Evolutionary conservation across 2,888 invertebrate species (phyloP), one percentile per base, ranked within the genome.

Genomic region (Drosophila yooni): DNA sequence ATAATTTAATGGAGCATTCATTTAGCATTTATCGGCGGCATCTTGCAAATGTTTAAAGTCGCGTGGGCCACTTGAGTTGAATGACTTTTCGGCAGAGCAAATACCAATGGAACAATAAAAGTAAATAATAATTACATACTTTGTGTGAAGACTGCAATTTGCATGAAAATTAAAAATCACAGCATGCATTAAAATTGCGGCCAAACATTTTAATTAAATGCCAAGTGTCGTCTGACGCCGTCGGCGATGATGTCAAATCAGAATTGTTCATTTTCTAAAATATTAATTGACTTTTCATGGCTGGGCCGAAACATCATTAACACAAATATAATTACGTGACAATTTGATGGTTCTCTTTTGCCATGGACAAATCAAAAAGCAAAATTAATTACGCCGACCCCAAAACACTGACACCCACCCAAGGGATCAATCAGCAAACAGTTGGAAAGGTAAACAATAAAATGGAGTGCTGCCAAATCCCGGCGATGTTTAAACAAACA

Each of bases 281-380:
- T 87, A 89, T 85, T 88, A 85, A 88, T 88, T 88, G 87, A 88
- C 88, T 89, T 89, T 89, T 81, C 71, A 74, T 73, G 76, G 78
- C 60, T 51, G 74, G 69, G 50, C 72, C 70, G 70, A 76, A 79
- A 86, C 86, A 83, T 89, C 84, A 89, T 88, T 89, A 82, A 77
- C 76, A 78, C 81, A 89, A 88, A 88, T 86, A 89, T 89, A 89
- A 91, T 91, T 89, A 90, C 90, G 90, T 90, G 91, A 90, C 91
- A 91, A 91, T 90, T 91, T 89, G 89, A 88, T 83, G 79, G 73
- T 81, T 71, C 65, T 57, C 54, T 70, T 71, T 54, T 57, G 67
- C 60, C 66, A 34, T 51, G 69, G 72, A 70, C 71, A 79, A 86
- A 81, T 74, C 83, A 70, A 74, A 75, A 80, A 70, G 56, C 57